phyloP scores from a whole-genome alignment of 2,888 invertebrate species.

The Agrochola lychnidis region DNA sequence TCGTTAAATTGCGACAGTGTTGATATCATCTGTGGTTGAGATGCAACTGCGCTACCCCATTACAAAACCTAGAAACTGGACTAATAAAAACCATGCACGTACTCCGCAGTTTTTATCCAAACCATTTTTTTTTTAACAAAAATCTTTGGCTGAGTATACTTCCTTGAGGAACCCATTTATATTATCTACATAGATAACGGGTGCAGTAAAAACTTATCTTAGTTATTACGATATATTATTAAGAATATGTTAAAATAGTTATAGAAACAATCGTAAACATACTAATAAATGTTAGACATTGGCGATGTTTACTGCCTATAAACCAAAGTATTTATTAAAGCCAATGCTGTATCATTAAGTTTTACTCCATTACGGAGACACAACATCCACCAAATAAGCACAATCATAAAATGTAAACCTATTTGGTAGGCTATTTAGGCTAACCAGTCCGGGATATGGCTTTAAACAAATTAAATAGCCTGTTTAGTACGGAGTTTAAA shows the following conservation, averaged over 20 bases:
- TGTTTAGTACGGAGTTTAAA: conserved; percentile 41
- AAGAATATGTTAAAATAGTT: conserved; percentile 59
- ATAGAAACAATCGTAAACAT: conserved; percentile 66
- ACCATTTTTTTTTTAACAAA: background rate
- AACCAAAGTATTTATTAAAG: conserved; percentile 64
- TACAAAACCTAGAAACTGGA: conserved; percentile 21
- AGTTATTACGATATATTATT: conserved; percentile 40
- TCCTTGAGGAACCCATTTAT: conserved; percentile 30
- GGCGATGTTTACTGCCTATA: conserved; percentile 68
- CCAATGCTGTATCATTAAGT: conserved; percentile 59
- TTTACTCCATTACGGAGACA: conserved; percentile 58
- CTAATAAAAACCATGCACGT: conserved; percentile 1
- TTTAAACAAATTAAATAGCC: conserved; percentile 43
- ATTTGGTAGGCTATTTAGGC: conserved; percentile 27
- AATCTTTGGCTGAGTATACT: conserved; percentile 10
- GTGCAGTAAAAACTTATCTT: conserved; percentile 30
- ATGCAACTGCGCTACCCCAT: conserved; percentile 27
- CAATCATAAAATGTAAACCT: conserved; percentile 53
- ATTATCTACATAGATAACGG: conserved; percentile 38
- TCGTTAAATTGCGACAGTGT: conserved; percentile 65
- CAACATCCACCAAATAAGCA: conserved; percentile 58
- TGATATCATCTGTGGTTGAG: conserved; percentile 50
- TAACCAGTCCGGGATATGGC: conserved; percentile 22
- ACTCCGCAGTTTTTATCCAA: background rate
- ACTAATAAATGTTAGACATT: conserved; percentile 57